A percentile compares a stretch with the other conserved stretches of the same genome.
Evolutionary conservation across 1,140 invertebrate genomes (phyloP).

Genomic region (Battus philenor): DNA sequence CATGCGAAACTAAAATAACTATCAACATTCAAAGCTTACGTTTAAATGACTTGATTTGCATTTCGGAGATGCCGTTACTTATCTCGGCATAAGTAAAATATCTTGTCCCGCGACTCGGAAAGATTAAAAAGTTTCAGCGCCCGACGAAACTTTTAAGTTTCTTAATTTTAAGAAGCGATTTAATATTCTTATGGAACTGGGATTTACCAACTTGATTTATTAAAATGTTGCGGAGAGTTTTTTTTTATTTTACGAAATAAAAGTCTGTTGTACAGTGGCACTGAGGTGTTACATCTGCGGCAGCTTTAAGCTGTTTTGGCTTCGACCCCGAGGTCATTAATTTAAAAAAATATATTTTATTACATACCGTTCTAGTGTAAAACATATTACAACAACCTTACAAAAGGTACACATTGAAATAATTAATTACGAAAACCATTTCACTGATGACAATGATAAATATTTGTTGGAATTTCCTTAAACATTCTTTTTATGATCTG

Average conservation of each 20-base stretch:
- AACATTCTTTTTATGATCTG: too few relatives aligned
- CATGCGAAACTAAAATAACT: conserved; percentile 3
- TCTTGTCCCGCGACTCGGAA: conserved; percentile 28
- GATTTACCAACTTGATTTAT: conserved; percentile 21
- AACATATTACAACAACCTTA: too few relatives aligned
- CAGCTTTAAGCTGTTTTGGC: too few relatives aligned
- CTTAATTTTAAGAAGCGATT: conserved; percentile 22
- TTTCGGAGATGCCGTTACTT: conserved; percentile 21
- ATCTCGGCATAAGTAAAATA: conserved; percentile 33
- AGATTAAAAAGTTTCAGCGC: conserved; percentile 31
- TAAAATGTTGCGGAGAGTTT: conserved; percentile 2
- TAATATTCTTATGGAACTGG: conserved; percentile 24
- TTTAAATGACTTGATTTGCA: conserved; percentile 20
- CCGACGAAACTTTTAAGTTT: conserved; percentile 26
- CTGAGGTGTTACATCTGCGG: too few relatives aligned
- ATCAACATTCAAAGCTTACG: conserved; percentile 3
- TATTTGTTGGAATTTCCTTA: too few relatives aligned
- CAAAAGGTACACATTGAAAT: too few relatives aligned
- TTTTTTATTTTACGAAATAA: not conserved
- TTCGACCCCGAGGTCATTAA: too few relatives aligned
- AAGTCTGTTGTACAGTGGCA: too few relatives aligned
- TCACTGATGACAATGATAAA: too few relatives aligned
- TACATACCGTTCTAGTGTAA: too few relatives aligned
- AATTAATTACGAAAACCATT: too few relatives aligned
- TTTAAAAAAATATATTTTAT: too few relatives aligned